Conservation (phyloP, 2,888 invertebrate genomes). For the Heliconius ismenius region DNA sequence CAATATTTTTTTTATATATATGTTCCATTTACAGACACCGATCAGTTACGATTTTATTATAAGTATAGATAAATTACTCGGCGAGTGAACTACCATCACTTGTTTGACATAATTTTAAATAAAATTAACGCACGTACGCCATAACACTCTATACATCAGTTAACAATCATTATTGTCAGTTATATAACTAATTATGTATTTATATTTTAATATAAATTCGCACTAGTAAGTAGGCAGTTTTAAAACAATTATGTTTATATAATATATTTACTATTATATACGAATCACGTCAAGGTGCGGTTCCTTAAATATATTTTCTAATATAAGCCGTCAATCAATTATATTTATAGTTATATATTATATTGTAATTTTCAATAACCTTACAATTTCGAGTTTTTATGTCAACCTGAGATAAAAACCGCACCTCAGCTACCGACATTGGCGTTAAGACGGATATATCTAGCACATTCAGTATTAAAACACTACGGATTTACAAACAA, state of each 20-base stretch:
- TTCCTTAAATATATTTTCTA: conserved; percentile 41
- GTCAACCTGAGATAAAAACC: conserved; percentile 45
- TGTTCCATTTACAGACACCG: too few species aligned
- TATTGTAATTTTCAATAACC: background rate
- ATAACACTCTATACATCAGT: conserved; percentile 81
- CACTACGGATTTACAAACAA: conserved; percentile 70
- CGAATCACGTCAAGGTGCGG: conserved; percentile 59
- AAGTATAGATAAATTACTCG: conserved; percentile 49
- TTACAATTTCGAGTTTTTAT: conserved; percentile 36
- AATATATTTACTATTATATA: conserved; percentile 64
- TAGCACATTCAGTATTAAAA: conserved; percentile 72
- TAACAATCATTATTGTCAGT: conserved; percentile 83
- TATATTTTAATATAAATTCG: conserved; percentile 81
- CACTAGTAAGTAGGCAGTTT: conserved; percentile 80
- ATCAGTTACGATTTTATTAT: too few species aligned
- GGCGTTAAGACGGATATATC: conserved; percentile 69
- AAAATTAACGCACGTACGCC: conserved; percentile 73
- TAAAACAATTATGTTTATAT: conserved; percentile 75
- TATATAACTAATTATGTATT: conserved; percentile 81
- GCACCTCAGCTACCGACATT: conserved; percentile 61
- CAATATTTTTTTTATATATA: too few species aligned
- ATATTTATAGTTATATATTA: conserved; percentile 1
- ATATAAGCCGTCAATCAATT: conserved; percentile 12
- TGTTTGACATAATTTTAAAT: conserved; percentile 64
- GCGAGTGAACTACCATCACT: conserved; percentile 64